Percentiles rank a stretch among this genome's conserved stretches.
phyloP scores from a whole-genome alignment of 2,888 invertebrate genomes.

The Ophion ellenae region DNA sequence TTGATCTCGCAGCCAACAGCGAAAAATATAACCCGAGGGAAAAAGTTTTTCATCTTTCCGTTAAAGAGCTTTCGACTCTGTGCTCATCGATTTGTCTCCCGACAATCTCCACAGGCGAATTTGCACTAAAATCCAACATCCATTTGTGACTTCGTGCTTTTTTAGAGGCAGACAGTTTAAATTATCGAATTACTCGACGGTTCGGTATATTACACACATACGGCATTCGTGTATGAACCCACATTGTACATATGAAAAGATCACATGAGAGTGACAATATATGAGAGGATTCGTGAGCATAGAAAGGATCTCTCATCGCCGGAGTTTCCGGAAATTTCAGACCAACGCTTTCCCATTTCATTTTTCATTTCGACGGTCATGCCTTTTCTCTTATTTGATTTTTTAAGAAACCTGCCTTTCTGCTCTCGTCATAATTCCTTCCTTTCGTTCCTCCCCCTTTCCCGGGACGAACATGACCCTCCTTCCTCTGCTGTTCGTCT shows the following conservation, averaged over 20 bases:
- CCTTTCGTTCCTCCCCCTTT: not conserved
- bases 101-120: not conserved
- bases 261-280: not conserved
- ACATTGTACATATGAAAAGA: not conserved
- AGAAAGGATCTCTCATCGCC: not conserved
- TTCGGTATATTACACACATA: not conserved
- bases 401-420: conserved; percentile 22
- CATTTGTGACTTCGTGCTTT: not conserved
- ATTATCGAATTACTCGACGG: not conserved
- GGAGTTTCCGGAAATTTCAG: not conserved
- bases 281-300: conserved; percentile 4
- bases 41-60: conserved; percentile 21
- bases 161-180: not conserved
- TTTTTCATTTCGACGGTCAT: conserved; percentile 34
- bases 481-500: conserved; percentile 37
- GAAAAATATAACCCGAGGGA: conserved; percentile 29
- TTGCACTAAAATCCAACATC: not conserved
- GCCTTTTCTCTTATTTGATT: conserved; percentile 18
- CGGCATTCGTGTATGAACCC: not conserved
- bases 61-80: conserved; percentile 18
- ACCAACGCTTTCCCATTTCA: not conserved
- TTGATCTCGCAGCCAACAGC: conserved; percentile 36
- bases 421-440: conserved; percentile 24
- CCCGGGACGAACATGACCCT: not conserved
- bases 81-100: conserved; percentile 2